These are phyloP conservation scores for Aphis gossypii DNA, from an alignment of 1,140 invertebrate species.

Conservation along the genomic window DNA sequence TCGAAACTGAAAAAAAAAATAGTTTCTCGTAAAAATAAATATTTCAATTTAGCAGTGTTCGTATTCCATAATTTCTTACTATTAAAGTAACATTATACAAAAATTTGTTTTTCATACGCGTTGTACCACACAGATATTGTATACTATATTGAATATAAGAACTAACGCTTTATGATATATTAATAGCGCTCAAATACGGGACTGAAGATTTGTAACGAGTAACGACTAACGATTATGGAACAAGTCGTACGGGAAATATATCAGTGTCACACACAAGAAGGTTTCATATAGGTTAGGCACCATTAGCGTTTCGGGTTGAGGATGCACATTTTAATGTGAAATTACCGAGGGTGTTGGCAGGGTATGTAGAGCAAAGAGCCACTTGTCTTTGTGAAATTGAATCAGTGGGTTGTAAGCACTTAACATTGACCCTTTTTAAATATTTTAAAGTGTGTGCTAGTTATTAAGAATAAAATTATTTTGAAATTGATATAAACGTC, in stretches of 20 bases:
- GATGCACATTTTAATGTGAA: conserved; percentile 6
- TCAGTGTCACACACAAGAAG: not conserved
- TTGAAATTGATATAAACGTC: not conserved
- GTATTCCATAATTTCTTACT: not conserved
- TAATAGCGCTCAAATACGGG: not conserved
- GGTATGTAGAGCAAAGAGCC: not conserved
- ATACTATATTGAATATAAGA: not conserved
- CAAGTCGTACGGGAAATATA: not conserved
- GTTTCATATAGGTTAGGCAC: not conserved
- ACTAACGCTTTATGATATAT: not conserved
- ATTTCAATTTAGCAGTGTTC: not conserved
- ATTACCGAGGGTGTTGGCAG: not conserved
- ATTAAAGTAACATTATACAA: not conserved
- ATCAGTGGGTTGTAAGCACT: not conserved
- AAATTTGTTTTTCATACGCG: no score
- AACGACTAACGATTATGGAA: not conserved
- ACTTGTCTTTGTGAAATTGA: not conserved
- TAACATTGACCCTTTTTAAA: not conserved
- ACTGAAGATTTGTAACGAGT: not conserved
- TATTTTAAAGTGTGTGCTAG: not conserved
- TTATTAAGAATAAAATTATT: not conserved
- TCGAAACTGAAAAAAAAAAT: not conserved
- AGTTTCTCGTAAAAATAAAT: not conserved
- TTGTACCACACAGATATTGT: not conserved
- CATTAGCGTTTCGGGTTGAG: not conserved